Evolutionary conservation across 92 coral and sea anemone genomes (phyloP).

Genomic region (Porites divaricata): DNA sequence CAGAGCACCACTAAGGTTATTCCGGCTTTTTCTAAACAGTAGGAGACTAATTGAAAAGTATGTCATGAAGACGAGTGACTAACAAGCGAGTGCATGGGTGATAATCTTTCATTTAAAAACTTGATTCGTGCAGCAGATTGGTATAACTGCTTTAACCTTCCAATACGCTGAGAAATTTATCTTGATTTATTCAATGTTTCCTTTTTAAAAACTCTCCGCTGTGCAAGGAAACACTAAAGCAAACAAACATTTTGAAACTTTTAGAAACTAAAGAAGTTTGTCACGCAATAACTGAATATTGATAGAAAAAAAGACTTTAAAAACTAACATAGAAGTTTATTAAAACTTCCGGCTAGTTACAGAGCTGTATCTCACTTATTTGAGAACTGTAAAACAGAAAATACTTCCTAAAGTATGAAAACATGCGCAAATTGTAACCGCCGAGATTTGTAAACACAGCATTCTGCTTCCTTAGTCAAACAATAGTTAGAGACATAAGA

Average conservation of each 20-base stretch:
- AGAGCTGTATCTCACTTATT: too few relatives aligned
- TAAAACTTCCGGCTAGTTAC: too few relatives aligned
- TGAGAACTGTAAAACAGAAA: too few relatives aligned
- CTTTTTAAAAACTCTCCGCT: too few relatives aligned
- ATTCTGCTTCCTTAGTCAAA: not conserved
- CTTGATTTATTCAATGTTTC: too few relatives aligned
- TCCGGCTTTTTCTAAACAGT: not conserved
- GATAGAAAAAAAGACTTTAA: too few relatives aligned
- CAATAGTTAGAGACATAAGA: not conserved
- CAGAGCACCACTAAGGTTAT: not conserved
- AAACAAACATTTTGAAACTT: too few relatives aligned
- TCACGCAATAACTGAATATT: too few relatives aligned
- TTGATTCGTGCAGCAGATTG: not conserved
- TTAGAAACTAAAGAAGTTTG: too few relatives aligned
- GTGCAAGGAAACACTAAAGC: too few relatives aligned
- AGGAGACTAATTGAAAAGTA: conserved; percentile 2
- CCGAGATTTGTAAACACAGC: not conserved
- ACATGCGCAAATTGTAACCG: not conserved
- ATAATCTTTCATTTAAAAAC: not conserved
- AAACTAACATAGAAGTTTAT: too few relatives aligned
- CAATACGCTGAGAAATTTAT: not conserved
- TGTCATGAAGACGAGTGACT: not conserved
- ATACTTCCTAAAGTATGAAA: not conserved
- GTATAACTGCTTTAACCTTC: not conserved
- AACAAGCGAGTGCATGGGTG: not conserved